Evolutionary conservation across 2,113 vertebrate genomes (phyloP).

Genomic region (Periophthalmodon schlosseri): DNA sequence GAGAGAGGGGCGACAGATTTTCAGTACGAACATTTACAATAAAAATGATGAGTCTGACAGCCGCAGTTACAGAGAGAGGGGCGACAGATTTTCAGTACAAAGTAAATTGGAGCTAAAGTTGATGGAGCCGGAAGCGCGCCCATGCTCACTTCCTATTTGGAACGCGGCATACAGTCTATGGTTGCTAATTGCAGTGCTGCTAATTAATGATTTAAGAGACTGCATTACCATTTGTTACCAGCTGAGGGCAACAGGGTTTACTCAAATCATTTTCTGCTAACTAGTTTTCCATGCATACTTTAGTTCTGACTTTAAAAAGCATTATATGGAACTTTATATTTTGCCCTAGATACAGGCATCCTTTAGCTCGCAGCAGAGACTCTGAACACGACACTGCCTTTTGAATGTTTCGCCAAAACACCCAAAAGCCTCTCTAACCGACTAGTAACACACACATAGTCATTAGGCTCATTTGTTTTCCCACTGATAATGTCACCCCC

Average conservation of each 20-base stretch:
- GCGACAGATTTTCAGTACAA: no score
- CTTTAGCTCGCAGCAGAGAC: constrained; percentile 28
- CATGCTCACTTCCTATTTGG: no score
- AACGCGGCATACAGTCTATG: no score
- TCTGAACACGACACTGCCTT: constrained; percentile 54
- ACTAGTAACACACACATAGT: constrained; percentile 33
- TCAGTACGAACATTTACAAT: no score
- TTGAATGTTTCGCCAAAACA: constrained; percentile 50
- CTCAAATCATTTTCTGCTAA: not conserved
- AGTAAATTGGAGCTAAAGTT: no score
- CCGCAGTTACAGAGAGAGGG: no score
- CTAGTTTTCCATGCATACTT: not conserved
- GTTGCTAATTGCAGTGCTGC: not conserved
- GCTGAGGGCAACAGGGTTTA: not conserved
- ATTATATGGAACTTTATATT: constrained; percentile 10
- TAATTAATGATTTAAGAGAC: not conserved
- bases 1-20: no score
- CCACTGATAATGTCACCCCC: constrained; percentile 49
- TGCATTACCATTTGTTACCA: not conserved
- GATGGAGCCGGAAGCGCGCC: no score
- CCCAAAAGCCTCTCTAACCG: constrained; percentile 27
- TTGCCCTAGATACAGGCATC: constrained; percentile 53
- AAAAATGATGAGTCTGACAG: no score
- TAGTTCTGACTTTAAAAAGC: not conserved
- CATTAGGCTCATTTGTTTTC: constrained; percentile 56